Evolutionary conservation across 2,888 invertebrate genomes (phyloP), one percentile per base, ranked within the genome.

Genomic region (Synanthedon tipuliformis): DNA sequence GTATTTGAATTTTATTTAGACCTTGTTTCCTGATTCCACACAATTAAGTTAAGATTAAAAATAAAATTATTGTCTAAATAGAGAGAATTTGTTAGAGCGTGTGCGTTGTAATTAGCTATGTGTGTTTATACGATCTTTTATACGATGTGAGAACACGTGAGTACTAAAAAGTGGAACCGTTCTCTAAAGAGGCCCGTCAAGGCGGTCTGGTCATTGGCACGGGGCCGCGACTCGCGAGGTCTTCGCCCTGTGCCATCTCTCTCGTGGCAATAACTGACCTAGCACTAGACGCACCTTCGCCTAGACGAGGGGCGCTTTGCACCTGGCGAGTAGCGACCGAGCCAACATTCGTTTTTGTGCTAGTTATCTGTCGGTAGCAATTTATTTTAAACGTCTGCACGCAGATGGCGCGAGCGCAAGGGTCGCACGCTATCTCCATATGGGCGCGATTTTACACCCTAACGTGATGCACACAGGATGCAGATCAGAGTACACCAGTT

Each of bases 371-470:
- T 75, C 78, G 73, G 69, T 73, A 71, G 76, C 72, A 76, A 80
- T 82, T 83, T 82, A 83, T 84, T 82, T 82, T 81, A 81, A 81
- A 78, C 73, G 75, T 71, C 75, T 73, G 74, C 71, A 74, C 74
- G 81, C 85, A 84, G 83, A 84, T 84, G 85, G 78, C 82, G 81
- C 78, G 66, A 64, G 77, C 81, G 77, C 79, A 77, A 68, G 78
- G 76, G 75, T 74, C 71, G 71, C 62, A 57, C 56, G 57, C 59
- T 55, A 59, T 52, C 41, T 53, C 54, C 41, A 50, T 41, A 56
- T 55, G 59, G 60, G 57, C 58, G 57, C 70, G 57, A 82, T 64
- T 75, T 55, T 83, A 69, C 72, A 78, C 83, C 78, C 73, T 80
- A 78, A 66, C 55, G 55, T 57, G 54, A 59, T 56, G 61, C 50